phyloP scores from a whole-genome alignment of 2,113 vertebrate genomes.

The Gavialis gangeticus region DNA sequence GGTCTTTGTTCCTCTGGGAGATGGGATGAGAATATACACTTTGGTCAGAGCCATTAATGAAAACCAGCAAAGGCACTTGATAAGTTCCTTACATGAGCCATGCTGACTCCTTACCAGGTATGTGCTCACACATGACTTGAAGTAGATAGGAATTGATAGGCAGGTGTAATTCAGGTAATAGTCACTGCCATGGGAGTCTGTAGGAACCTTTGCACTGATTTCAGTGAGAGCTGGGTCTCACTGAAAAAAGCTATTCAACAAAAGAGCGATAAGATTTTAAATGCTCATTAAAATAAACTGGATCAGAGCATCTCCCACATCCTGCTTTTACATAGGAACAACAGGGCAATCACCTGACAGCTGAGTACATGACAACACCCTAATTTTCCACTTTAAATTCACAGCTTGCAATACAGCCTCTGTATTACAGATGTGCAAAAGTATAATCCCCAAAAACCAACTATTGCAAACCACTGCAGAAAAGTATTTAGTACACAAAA shows the following conservation, averaged over 20 bases:
- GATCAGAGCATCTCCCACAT: not conserved
- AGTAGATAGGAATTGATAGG: not conserved
- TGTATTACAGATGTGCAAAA: conserved; percentile 67
- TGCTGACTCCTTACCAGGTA: not conserved
- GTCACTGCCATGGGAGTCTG: not conserved
- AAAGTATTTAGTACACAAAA: conserved; percentile 39
- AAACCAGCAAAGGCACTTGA: not conserved
- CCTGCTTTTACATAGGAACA: not conserved
- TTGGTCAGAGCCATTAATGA: accelerated
- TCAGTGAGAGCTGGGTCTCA: not conserved
- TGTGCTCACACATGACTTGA: not conserved
- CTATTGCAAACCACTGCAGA: conserved; percentile 37
- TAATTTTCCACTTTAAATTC: conserved; percentile 60
- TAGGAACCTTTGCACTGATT: not conserved
- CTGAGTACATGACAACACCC: conserved; percentile 7
- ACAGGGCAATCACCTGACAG: not conserved
- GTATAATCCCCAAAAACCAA: conserved; percentile 17
- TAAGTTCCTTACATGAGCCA: not conserved
- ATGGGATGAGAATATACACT: not conserved
- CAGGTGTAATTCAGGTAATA: not conserved
- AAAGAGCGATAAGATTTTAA: not conserved
- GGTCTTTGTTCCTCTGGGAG: not conserved
- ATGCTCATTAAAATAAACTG: conserved; percentile 1
- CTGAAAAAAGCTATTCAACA: not conserved
- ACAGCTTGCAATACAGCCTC: conserved; percentile 39